These are phyloP conservation scores for Caradrina kadenii DNA, from an alignment of 2,888 invertebrate genomes.

Conservation along the genomic window DNA sequence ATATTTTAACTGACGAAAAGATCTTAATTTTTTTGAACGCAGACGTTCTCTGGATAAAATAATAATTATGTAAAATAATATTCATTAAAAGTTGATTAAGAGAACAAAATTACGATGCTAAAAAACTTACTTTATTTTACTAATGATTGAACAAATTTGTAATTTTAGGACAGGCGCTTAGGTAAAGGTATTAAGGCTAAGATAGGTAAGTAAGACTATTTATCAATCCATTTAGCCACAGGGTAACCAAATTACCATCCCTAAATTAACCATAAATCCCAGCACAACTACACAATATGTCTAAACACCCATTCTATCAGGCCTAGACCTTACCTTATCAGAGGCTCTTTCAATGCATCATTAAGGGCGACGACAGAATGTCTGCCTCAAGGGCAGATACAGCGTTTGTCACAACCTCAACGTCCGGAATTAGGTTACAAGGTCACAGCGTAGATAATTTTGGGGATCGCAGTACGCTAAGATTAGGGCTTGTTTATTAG, in stretches of 20 bases:
- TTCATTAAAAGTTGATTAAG: neutral
- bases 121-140: neutral
- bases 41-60: neutral
- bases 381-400: slow-evolving; percentile 44
- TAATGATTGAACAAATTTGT: neutral
- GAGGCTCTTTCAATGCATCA: slow-evolving; percentile 34
- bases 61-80: neutral
- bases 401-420: slow-evolving; percentile 49
- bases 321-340: slow-evolving; percentile 45
- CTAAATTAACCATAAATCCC: neutral
- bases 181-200: too few relatives aligned
- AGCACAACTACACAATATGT: slow-evolving; percentile 1
- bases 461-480: slow-evolving; percentile 21
- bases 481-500: slow-evolving; percentile 36
- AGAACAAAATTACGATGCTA: neutral
- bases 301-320: neutral
- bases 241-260: slow-evolving; percentile 9
- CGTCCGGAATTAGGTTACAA: slow-evolving; percentile 51
- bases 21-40: neutral
- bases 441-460: slow-evolving; percentile 50
- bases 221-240: neutral
- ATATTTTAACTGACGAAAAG: neutral
- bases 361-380: slow-evolving; percentile 35
- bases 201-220: neutral
- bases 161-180: neutral